Base-by-base conservation (phyloP, 53 echinoderm and acorn worm genomes). In the Paelopatides confundens region DNA sequence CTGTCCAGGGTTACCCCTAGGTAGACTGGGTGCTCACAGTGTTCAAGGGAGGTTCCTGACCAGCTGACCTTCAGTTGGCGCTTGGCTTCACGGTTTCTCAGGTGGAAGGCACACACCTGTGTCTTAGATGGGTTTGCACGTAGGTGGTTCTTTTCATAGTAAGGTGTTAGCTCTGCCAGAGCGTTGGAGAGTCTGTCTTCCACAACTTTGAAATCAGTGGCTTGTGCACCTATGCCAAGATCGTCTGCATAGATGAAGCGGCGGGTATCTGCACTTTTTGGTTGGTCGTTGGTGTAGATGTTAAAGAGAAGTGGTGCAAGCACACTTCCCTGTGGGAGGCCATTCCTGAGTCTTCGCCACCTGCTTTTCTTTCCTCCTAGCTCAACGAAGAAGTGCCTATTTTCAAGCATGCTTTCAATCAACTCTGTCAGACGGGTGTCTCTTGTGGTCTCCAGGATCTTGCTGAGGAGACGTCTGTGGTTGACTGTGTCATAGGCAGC, bases 231-330 rank as follows among this genome's bases (percentile, higher is more conserved):
- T 32, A 89, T 86, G 23, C 88, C 58, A 68, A 92, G 88, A 43
- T 92, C 81, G 31, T 85, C 92, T 33, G 85, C 88, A 78, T 88
- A 88, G 78, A 85, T 67, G 68, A 85, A 85, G 70, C 88, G 83
- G 24, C 69, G 62, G 23, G 78, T 92, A 4, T 66, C 86, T 68
- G 52, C 76, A 14, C 50, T 63, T 35, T 65, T 52, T 52, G 92
- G 81, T 76, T 92, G 92, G 65, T 86, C 86, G 62, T 89, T 92
- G 5, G 89, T 89, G 34, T 89, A 89, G 13, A 92, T 78, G 69
- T 89, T 89, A 77, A 92, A 92, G n/a, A 92, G 92, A 13, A 89
- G 66, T 24, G 89, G 89, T 35, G 82, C 87, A 66, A 88, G n/a
- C n/a, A n/a, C n/a, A n/a, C n/a, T n/a, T n/a, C n/a, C n/a, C n/a